Evolutionary conservation across 2,888 invertebrate genomes (phyloP), one percentile per base, ranked within the genome.

Genomic region (Thereva nobilitata): DNA sequence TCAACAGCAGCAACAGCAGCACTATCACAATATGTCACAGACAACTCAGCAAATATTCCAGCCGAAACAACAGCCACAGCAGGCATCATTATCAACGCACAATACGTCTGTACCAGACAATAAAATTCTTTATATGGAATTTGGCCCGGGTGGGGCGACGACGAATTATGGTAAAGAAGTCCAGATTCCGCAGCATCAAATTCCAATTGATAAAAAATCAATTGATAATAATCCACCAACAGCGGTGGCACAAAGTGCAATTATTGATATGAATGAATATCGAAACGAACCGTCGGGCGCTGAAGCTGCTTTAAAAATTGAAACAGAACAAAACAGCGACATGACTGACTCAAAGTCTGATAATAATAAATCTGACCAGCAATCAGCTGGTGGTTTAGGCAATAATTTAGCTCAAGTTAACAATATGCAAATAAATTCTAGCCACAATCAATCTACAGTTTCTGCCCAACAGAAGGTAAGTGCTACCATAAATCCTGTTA

Each of bases 1-100:
- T 38, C 77, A 79, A 67, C 80, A 80, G 68, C 77, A 79, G 66
- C 54, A 54, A 54, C 54, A 54, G 41, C 79, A 79, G 57, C 78
- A 78, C 54, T 77, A 75, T 71, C 78, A 79, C 67, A 79, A 77
- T 52, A 72, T 59, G 7, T 53, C 50, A 4, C 61, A 61, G 41
- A 61, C 65, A 23, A 78, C 49, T 75, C 79, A 65, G 74, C 78
- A 64, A 64, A 55, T 70, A 66, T 59, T 69, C 6, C 52, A 41
- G 54, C 42, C 50, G 8, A 44, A 44, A 9, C 70, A 69, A 50
- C 71, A 64, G 53, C 64, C 41, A 63, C 44, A 38, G 41, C 41
- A 59, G n/a, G 67, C 45, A 47, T 41, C 53, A n/a, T 50, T 37
- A 55, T 41, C 34, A 56, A 52, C 65, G 42, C 50, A 34, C 42